phyloP scores from a whole-genome alignment of 2,888 invertebrate genomes.

The Tipula unca region DNA sequence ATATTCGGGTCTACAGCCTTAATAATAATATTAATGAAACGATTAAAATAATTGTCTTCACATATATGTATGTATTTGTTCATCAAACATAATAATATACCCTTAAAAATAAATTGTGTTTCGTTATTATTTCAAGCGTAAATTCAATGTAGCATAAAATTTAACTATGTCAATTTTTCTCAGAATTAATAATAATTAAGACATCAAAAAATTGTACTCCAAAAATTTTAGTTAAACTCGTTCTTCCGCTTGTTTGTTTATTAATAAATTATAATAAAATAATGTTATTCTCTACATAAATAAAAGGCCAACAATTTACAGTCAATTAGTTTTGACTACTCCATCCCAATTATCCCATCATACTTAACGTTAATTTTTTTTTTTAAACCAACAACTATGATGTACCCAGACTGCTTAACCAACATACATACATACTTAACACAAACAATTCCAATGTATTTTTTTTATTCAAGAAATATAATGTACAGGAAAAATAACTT shows the following conservation, averaged over 20 bases:
- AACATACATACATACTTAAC: neutral
- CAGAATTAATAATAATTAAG: neutral
- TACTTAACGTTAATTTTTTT: neutral
- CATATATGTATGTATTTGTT: no score
- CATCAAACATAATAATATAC: no score
- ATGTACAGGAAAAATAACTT: neutral
- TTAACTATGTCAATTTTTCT: neutral
- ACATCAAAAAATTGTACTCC: neutral
- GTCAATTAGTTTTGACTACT: slow-evolving; percentile 8
- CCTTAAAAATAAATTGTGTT: no score
- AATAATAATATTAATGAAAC: no score
- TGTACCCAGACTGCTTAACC: neutral
- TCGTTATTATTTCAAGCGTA: neutral
- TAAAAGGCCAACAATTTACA: neutral
- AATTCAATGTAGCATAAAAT: neutral
- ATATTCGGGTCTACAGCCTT: no score
- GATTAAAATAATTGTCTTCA: no score
- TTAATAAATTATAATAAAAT: neutral
- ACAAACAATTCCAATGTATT: neutral
- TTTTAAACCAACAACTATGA: neutral
- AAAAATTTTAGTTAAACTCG: neutral
- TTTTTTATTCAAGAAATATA: neutral
- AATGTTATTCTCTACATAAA: neutral
- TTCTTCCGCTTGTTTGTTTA: neutral
- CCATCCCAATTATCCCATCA: neutral